Percentiles rank a stretch among this genome's conserved stretches.
phyloP scores from a whole-genome alignment of 2,797 vertebrate species.

The Bradypus variegatus region DNA sequence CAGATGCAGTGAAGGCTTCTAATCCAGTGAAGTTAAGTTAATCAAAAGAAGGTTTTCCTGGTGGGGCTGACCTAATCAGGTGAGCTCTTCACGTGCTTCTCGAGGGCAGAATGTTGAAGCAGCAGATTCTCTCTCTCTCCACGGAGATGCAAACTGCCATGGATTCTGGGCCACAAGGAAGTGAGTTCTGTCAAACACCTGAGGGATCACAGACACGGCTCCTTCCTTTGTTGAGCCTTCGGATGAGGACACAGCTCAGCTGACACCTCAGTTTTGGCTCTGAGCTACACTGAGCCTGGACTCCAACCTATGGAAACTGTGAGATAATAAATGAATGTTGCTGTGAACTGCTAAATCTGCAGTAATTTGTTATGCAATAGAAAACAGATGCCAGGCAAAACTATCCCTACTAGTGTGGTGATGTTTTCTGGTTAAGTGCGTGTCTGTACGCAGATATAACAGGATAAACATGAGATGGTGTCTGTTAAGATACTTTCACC shows the following conservation, averaged over 20 bases:
- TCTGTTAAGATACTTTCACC: not conserved
- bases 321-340: not conserved
- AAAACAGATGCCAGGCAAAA: not conserved
- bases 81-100: not conserved
- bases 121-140: not conserved
- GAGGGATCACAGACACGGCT: not conserved
- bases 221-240: not conserved
- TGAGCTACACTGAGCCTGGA: not conserved
- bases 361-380: not conserved
- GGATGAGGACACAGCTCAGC: not conserved
- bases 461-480: not conserved
- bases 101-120: not conserved
- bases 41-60: not conserved
- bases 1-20: not conserved
- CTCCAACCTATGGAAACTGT: not conserved
- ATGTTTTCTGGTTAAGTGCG: rapidly evolving
- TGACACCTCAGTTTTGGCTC: no score
- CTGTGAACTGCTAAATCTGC: not conserved
- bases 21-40: not conserved
- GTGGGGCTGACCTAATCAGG: not conserved
- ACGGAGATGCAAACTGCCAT: not conserved
- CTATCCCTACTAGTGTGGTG: not conserved
- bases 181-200: not conserved
- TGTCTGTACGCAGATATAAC: not conserved
- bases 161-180: not conserved